Evolutionary conservation across 2,113 vertebrate genomes (phyloP).

Genomic region (Pachycephala philippinensis): DNA sequence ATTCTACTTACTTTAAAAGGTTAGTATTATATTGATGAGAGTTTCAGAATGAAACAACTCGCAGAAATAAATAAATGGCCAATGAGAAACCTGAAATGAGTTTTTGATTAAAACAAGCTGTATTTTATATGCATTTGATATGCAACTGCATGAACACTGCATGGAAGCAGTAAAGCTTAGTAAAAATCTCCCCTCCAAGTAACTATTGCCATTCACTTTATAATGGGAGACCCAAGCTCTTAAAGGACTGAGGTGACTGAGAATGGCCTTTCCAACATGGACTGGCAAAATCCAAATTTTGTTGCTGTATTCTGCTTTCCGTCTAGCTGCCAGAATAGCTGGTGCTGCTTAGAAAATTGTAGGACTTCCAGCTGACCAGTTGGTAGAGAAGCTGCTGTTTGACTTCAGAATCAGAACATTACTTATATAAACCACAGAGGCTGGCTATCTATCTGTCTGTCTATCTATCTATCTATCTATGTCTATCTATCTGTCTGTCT

Average conservation of each 20-base stretch:
- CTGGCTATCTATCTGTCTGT: neutral
- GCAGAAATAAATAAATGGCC: neutral
- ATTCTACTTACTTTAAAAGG: neutral
- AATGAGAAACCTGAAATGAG: neutral
- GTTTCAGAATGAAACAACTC: neutral
- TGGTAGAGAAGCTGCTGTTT: neutral
- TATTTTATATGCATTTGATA: neutral
- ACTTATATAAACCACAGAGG: neutral
- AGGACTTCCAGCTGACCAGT: neutral
- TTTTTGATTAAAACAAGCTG: neutral
- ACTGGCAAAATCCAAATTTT: neutral
- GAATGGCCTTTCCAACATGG: neutral
- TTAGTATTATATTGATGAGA: neutral
- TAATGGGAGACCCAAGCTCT: neutral
- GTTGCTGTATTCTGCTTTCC: neutral
- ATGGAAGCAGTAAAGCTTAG: neutral
- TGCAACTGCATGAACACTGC: neutral
- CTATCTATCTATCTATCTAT: too few relatives aligned
- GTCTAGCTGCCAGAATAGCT: neutral
- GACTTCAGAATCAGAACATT: neutral
- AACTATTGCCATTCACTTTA: neutral
- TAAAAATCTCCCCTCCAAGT: neutral
- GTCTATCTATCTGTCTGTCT: neutral
- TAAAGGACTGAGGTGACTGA: neutral
- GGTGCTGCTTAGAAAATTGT: neutral